Base-by-base conservation (phyloP, 2,797 vertebrate species). In the Sebastiscus albofasciatus region DNA sequence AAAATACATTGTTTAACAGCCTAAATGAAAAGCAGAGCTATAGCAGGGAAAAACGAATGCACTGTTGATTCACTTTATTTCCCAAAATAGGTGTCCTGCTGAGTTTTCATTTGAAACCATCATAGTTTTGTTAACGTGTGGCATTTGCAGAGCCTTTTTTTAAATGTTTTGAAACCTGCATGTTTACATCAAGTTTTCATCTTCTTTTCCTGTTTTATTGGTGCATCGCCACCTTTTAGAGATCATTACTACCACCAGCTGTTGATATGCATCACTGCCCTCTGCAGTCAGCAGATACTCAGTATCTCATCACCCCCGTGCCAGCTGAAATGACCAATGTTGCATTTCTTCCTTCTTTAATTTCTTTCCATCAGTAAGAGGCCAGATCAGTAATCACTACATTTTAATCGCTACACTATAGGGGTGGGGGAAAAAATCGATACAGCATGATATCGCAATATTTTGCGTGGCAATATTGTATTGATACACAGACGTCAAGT, bases 211-310 rank as follows among this genome's bases (percentile, higher is more conserved):
- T 64, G 8, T 26, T 75, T 46, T 65, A 26, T 18, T 56, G 60
- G 27, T 39, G 26, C 39, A 42, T 64, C 27, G 39, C 27, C 16
- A 18, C 27, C 58, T 80, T 71, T 67, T 33, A 67, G 72, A 70
- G 54, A 64, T 31, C 39, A 29, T 70, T 66, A 67, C 59, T 70
- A 59, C 68, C 84, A 80, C 42, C 72, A 81, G 54, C 67, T 79
- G 75, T 61, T 72, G 18, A 64, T 36, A 72, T 60, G 75, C 65
- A 79, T 66, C 42, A 67, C 29, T 67, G 54, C 26, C 36, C 27
- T 64, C 56, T 78, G 66, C 34, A 72, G 67, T 46, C 24, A 69
- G 67, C 36, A 68, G 31, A 36, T 33, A 52, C 12, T 62, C 27
- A 74, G 7, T 1, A 20, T 55, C 22, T 61, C 33, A 42, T 74